Evolutionary conservation across 2,113 vertebrate genomes (phyloP), one percentile per base, ranked within the genome.

Genomic region (Hippotragus niger): DNA sequence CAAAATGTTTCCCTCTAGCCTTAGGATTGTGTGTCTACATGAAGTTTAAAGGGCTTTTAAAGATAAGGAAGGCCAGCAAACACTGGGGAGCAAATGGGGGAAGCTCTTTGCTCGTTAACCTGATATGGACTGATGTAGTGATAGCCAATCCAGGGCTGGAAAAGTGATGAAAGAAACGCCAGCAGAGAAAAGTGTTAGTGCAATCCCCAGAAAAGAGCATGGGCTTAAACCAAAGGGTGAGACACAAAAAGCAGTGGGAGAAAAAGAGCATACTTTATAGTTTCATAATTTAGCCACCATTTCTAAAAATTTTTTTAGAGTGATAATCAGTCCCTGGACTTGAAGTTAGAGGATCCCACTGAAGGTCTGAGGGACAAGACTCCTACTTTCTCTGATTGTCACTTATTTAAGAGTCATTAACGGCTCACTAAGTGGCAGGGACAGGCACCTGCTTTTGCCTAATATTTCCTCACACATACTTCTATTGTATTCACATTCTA

Each of bases 31-130:
- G 76, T 97, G 93, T 97, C 97, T 97, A 96, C 97, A 95, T 60
- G 95, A 95, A 95, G 89, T 98, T 97, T 96, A 94, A 97, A 97
- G 97, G 93, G 93, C 96, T 95, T 98, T 97, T 71, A 91, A 97
- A 98, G 97, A 97, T 97, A 97, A 98, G 95, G 76, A 81, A 62
- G 83, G 23, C 95, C 89, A 95, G 91, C 52, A 80, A 95, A 83
- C 80, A 14, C 82, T 52, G 29, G n/a, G 76, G 82, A 97, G 80
- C 97, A 96, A 97, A 96, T 84, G 93, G 74, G 74, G 93, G 88
- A n/a, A 9, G 36, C 80, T 85, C 88, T 67, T 64, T 88, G 97
- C 83, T 93, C 4, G 17, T 91, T 93, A 96, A 98, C 95, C 62
- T 95, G 97, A 97, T 96, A 96, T 27, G 71, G 96, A 53, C 91